Percentiles rank a stretch among this genome's conserved stretches.
phyloP scores from a whole-genome alignment of 2,113 vertebrate species.

The Chrysemys picta region DNA sequence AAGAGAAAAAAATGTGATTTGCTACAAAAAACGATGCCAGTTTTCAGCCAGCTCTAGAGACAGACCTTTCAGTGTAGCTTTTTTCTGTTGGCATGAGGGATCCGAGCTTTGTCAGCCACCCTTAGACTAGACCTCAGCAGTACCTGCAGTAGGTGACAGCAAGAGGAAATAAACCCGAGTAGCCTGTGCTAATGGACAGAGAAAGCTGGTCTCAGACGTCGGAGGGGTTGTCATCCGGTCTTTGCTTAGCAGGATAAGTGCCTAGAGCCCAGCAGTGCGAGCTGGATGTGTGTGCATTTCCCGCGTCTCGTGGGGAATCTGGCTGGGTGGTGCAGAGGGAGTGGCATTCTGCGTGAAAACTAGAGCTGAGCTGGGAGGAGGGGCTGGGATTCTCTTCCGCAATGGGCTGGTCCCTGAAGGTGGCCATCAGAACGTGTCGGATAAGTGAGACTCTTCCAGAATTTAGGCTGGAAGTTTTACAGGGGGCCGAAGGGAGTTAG shows the following conservation, averaged over 20 bases:
- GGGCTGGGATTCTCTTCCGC: background rate
- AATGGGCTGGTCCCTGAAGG: background rate
- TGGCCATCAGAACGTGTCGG: background rate
- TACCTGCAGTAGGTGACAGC: background rate
- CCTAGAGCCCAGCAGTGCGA: background rate
- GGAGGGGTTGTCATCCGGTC: background rate
- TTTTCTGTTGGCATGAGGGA: background rate
- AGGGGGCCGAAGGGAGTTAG: background rate
- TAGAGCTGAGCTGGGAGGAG: background rate
- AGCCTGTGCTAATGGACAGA: background rate
- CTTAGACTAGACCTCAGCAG: background rate
- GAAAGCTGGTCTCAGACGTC: background rate
- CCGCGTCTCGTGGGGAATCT: background rate
- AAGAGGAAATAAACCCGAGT: background rate
- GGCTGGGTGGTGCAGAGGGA: background rate
- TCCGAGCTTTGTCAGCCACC: background rate
- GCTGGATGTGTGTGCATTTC: background rate
- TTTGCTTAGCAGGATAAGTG: background rate
- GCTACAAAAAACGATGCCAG: background rate
- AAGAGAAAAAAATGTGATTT: fast-evolving
- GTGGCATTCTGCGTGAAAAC: background rate
- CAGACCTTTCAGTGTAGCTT: fast-evolving
- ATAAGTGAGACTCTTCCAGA: background rate
- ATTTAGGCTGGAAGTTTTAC: background rate
- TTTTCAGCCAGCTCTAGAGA: background rate